phyloP scores from a whole-genome alignment of 2,113 vertebrate genomes.

The Gavialis gangeticus region DNA sequence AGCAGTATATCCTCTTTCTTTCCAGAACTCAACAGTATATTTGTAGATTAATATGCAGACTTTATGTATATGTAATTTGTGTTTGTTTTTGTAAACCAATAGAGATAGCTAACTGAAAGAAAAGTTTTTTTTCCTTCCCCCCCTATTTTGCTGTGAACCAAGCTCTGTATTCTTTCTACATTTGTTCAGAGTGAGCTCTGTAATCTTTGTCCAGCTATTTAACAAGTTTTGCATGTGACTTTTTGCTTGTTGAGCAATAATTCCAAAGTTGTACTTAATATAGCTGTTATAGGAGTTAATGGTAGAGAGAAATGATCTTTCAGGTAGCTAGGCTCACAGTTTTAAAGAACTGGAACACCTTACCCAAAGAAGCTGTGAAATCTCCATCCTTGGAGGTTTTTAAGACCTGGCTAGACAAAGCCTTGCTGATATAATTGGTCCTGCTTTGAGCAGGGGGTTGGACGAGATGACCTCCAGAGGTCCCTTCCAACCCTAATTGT shows the following conservation, averaged over 20 bases:
- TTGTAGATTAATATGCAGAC: not conserved
- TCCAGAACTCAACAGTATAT: not conserved
- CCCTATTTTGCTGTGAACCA: not conserved
- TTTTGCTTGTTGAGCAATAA: not conserved
- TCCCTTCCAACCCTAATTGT: too few species aligned
- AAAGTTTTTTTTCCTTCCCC: not conserved
- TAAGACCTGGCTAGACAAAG: too few species aligned
- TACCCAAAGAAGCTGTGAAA: too few species aligned
- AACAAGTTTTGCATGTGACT: not conserved
- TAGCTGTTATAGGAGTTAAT: too few species aligned
- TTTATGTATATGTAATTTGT: accelerated
- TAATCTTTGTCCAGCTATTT: not conserved
- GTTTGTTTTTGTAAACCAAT: not conserved
- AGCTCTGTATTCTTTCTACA: not conserved
- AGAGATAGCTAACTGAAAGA: not conserved
- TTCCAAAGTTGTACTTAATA: not conserved
- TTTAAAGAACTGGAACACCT: too few species aligned
- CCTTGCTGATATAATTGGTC: too few species aligned
- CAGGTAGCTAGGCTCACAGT: too few species aligned
- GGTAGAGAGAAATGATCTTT: too few species aligned
- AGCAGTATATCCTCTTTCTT: not conserved
- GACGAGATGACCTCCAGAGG: too few species aligned
- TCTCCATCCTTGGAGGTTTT: too few species aligned
- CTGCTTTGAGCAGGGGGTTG: too few species aligned
- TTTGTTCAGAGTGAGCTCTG: not conserved